Conservation (phyloP, 2,797 vertebrate species). For the Pangasius krempfi region DNA sequence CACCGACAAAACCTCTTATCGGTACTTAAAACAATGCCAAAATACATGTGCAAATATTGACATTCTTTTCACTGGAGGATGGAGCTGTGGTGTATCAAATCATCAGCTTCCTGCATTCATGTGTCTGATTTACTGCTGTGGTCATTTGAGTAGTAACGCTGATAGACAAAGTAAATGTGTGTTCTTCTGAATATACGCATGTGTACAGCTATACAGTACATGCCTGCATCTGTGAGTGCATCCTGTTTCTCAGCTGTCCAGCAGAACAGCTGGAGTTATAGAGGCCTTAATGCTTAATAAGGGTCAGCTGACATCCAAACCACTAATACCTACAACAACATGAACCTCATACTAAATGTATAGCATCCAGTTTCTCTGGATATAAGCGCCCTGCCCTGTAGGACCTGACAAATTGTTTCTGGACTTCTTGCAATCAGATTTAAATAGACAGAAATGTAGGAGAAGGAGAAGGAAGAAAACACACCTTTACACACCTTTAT, state of each 20-base stretch:
- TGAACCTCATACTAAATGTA: slow-evolving; percentile 9
- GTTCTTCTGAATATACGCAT: not conserved
- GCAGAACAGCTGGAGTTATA: slow-evolving; percentile 38
- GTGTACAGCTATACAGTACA: not conserved
- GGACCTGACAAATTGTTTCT: not conserved
- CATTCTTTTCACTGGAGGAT: slow-evolving; percentile 1
- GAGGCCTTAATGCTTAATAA: slow-evolving; percentile 12
- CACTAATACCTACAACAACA: slow-evolving; percentile 19
- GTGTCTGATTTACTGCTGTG: not conserved
- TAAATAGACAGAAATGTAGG: not conserved
- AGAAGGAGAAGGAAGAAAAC: not conserved
- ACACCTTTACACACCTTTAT: not conserved
- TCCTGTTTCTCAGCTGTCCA: slow-evolving; percentile 42
- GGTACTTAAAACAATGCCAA: not conserved
- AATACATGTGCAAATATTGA: slow-evolving; percentile 27
- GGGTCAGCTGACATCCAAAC: slow-evolving; percentile 33
- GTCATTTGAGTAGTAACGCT: slow-evolving; percentile 12
- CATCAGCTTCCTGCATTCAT: slow-evolving; percentile 15
- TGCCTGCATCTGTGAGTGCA: slow-evolving; percentile 9
- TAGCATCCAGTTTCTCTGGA: not conserved
- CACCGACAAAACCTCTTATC: not conserved
- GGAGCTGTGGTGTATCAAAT: slow-evolving; percentile 20
- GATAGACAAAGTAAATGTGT: not conserved
- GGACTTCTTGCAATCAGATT: not conserved
- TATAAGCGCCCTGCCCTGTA: not conserved